Evolutionary conservation across 2,797 vertebrate species (phyloP), one percentile per base, ranked within the genome.

Genomic region (Coluber constrictor): DNA sequence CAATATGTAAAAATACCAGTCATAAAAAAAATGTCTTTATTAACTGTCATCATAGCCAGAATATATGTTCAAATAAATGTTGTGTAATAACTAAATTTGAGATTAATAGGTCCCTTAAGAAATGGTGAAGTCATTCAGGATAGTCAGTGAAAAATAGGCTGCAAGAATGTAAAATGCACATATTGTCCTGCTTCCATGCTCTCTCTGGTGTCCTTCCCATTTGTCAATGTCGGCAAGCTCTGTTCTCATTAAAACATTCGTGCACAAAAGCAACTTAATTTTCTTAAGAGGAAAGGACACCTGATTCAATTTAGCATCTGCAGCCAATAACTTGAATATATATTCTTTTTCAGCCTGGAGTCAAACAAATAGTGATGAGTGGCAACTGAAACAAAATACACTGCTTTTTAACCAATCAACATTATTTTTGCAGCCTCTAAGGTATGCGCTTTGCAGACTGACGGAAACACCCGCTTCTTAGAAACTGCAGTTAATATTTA

Each of bases 51-150:
- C 98, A 97, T 98, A 97, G 93, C 93, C 96, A 97, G 98, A 98
- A 99, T 99, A 98, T 99, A 99, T 99, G 99, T 98, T 98, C 98
- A 99, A 99, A 99, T 99, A 99, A 99, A 99, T 97, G 98, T 97
- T 98, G 98, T 98, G 98, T 98, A 99, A 98, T 98, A 98, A 98
- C 98, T 98, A 98, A 98, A 98, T 97, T 97, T 98, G 98, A 98
- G 98, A 98, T 98, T 98, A 98, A 99, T 99, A 98, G 98, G 98
- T 98, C 98, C 98, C 98, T 96, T 95, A 98, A 98, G 97, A 98
- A 97, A 97, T 97, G 98, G 96, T 92, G 92, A 97, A 97, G 97
- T 97, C 97, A 97, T 97, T 98, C 97, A 97, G 97, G 98, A 97
- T 97, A 97, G 97, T 97, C 97, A 97, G 98, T 99, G 99, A 99